Evolutionary conservation across 2,797 vertebrate genomes (phyloP).

Genomic region (Novumbra hubbsi): DNA sequence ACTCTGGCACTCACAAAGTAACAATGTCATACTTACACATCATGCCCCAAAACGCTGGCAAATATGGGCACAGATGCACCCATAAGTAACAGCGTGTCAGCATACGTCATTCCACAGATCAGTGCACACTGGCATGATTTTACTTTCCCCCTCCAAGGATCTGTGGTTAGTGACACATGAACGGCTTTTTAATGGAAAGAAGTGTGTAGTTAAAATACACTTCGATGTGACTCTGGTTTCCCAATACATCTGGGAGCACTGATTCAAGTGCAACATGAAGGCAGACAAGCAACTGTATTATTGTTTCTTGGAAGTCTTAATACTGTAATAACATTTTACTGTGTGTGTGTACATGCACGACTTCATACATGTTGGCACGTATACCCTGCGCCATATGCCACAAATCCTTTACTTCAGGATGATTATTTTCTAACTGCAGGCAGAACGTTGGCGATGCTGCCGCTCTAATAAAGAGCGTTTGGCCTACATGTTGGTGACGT

Average conservation of each 20-base stretch:
- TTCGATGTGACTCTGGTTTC: conserved; percentile 2
- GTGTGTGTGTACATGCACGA: neutral
- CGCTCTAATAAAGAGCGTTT: neutral
- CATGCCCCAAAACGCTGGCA: conserved; percentile 8
- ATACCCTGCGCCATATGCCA: neutral
- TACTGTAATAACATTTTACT: neutral
- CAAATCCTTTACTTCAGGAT: neutral
- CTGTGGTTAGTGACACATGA: neutral
- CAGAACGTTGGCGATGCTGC: neutral
- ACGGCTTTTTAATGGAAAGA: conserved; percentile 10
- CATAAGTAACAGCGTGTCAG: neutral
- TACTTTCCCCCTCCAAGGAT: neutral
- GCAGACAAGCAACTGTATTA: neutral
- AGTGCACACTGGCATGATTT: neutral
- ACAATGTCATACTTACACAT: neutral
- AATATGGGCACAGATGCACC: neutral
- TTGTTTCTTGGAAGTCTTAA: neutral
- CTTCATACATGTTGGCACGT: neutral
- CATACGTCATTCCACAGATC: neutral
- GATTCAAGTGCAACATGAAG: conserved; percentile 10
- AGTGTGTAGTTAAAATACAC: neutral
- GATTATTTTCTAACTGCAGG: neutral
- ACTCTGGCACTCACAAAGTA: neutral
- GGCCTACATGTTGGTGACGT: neutral
- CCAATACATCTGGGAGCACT: conserved; percentile 9